Evolutionary conservation across 2,888 invertebrate genomes (phyloP), one percentile per base, ranked within the genome.

Genomic region (Hemithea aestivaria): DNA sequence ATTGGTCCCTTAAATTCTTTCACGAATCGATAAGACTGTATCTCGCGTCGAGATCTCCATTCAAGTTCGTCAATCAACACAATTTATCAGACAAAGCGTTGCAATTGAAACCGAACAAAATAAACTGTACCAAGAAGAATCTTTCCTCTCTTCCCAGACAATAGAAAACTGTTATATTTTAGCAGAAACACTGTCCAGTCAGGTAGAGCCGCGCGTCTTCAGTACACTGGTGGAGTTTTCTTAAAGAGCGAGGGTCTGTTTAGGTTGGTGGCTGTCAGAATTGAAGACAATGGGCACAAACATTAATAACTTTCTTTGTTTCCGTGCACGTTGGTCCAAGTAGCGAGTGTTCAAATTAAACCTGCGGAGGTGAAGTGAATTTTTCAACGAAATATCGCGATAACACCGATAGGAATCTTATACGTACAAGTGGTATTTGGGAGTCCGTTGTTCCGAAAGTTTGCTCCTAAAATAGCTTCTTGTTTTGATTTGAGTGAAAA

Each of bases 231-330:
- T 33, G 30, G 25, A 35, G 8, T 24, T 31, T 27, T 51, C 54
- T 57, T 57, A 57, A 53, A 43, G 37, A 49, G 23, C 40, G 48
- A 47, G 59, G 65, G 51, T 64, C 71, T 54, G 42, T 53, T 32
- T 62, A 57, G 7, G 38, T 46, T 66, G 78, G 79, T 46, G 45
- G 47, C 48, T 62, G 68, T 72, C 71, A 72, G 71, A 62, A 65
- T 69, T 62, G 63, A 66, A 80, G 73, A 84, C 83, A 84, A 84
- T 80, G 64, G 69, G 58, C 55, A 66, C 68, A 75, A 80, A 77
- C 80, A 80, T 84, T 84, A 84, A 84, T 84, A 83, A 79, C 77
- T 79, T 79, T 76, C 83, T 81, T 82, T 83, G 80, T 83, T 78
- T 70, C 66, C 59, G 56, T 62, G 56, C 58, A 59, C 52, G 58